Conservation (phyloP, 1,140 invertebrate species). For the Atopsyche davidsoni region DNA sequence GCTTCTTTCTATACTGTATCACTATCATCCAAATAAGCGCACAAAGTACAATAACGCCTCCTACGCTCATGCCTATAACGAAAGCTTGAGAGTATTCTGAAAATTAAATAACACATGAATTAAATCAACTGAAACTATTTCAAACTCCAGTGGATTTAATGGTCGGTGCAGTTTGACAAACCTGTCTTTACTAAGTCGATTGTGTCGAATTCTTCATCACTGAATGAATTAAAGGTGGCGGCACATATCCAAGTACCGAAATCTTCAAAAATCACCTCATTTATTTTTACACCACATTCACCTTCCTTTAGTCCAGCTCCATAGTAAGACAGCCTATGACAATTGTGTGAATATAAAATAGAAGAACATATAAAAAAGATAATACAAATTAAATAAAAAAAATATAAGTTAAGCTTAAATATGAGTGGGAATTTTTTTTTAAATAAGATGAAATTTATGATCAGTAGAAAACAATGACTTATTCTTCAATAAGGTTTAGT, state of each 20-base stretch:
- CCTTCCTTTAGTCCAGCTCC: constrained; percentile 15
- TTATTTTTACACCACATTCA: constrained; percentile 17
- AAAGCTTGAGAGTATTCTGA: constrained; percentile 18
- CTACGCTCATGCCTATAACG: constrained; percentile 21
- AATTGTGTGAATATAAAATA: not conserved
- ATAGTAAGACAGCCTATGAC: constrained; percentile 14
- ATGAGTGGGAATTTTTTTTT: not conserved
- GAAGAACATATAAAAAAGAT: not conserved
- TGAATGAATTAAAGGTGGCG: constrained; percentile 5
- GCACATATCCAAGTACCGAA: constrained; percentile 21
- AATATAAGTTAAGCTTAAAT: constrained; percentile 1
- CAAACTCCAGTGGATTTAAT: not conserved
- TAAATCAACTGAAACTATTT: constrained; percentile 1
- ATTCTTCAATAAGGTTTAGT: constrained; percentile 8
- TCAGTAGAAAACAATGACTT: constrained; percentile 5
- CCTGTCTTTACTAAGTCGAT: not conserved
- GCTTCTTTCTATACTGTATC: constrained; percentile 8
- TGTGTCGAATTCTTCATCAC: constrained; percentile 4
- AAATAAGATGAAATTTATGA: constrained; percentile 1
- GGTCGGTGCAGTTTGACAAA: not conserved
- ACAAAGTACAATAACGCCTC: constrained; percentile 12
- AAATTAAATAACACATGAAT: constrained; percentile 11
- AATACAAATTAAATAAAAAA: constrained; percentile 6
- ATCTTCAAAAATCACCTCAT: constrained; percentile 9
- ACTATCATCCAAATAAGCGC: not conserved